A percentile compares a stretch with the other conserved stretches of the same genome.
Conservation (phyloP, 92 coral and sea anemone species). For the Hydrozoanthus gracilis region DNA sequence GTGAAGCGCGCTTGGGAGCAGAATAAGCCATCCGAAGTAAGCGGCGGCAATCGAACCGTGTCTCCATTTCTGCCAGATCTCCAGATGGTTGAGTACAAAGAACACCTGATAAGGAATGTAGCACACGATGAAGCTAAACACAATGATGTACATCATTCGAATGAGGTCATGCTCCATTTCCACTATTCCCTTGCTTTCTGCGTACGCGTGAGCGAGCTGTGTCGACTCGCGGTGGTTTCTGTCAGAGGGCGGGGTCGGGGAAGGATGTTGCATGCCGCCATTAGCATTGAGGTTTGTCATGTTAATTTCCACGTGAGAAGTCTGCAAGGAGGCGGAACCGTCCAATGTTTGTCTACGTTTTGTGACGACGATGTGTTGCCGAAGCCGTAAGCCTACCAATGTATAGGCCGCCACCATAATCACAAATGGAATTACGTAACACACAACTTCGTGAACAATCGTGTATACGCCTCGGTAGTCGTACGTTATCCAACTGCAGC, state of each 20-base stretch:
- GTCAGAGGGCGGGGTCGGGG: neutral
- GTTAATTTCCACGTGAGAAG: constrained; percentile 4
- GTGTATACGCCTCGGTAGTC: constrained; percentile 17
- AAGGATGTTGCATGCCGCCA: neutral
- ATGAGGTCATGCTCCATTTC: constrained; percentile 75
- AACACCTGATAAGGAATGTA: constrained; percentile 77
- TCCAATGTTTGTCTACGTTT: neutral
- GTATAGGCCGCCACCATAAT: constrained; percentile 72
- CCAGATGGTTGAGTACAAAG: constrained; percentile 46
- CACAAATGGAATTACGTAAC: constrained; percentile 64
- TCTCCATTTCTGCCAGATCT: constrained; percentile 14
- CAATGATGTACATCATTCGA: constrained; percentile 80
- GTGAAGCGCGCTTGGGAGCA: constrained; percentile 34
- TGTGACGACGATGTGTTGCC: constrained; percentile 48
- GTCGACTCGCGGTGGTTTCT: neutral
- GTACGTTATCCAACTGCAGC: constrained; percentile 39
- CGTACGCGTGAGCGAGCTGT: neutral
- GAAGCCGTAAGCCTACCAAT: constrained; percentile 67
- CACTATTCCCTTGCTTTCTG: neutral
- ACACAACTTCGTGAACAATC: constrained; percentile 52
- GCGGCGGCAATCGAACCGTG: neutral
- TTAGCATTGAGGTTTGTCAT: neutral
- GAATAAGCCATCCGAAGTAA: constrained; percentile 27
- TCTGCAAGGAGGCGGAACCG: neutral
- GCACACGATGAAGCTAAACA: constrained; percentile 67